These are phyloP conservation scores for Zeus faber DNA, from an alignment of 2,113 vertebrate genomes.

Conservation along the genomic window DNA sequence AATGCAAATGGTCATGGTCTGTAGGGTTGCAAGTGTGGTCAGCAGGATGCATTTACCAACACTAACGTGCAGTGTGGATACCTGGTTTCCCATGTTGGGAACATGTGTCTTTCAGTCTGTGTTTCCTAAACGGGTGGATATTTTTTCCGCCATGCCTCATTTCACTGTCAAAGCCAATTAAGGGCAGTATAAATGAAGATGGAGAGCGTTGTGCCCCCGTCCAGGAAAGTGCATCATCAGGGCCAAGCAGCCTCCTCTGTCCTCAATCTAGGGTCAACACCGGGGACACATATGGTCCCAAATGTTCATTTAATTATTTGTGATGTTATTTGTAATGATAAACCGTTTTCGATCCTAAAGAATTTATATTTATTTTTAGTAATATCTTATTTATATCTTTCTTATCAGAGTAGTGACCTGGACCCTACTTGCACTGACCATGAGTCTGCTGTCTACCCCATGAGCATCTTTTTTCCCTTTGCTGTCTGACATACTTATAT, in stretches of 20 bases:
- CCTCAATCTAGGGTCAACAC: constrained; percentile 24
- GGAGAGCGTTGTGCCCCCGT: constrained; percentile 52
- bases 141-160: constrained; percentile 60
- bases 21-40: constrained; percentile 33
- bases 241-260: constrained; percentile 44
- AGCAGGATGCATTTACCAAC: constrained; percentile 25
- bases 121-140: constrained; percentile 57
- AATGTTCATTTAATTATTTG: constrained; percentile 16
- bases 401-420: too few relatives aligned
- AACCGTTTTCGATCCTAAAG: background rate
- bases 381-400: too few relatives aligned
- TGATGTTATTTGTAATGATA: constrained; percentile 19
- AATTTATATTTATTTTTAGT: too few relatives aligned
- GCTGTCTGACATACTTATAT: too few relatives aligned
- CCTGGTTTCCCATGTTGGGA: constrained; percentile 42
- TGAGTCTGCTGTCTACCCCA: too few relatives aligned
- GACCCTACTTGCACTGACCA: too few relatives aligned
- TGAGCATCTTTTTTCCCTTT: too few relatives aligned
- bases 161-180: constrained; percentile 71
- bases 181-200: constrained; percentile 66
- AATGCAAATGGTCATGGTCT: constrained; percentile 11
- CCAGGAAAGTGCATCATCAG: constrained; percentile 41
- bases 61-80: constrained; percentile 40
- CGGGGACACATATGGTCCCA: constrained; percentile 28
- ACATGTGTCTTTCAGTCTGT: constrained; percentile 50